Percentiles rank a stretch among this genome's conserved stretches.
These are phyloP conservation scores for Calidris pugnax DNA, from an alignment of 2,113 vertebrate genomes.

Conservation along the genomic window DNA sequence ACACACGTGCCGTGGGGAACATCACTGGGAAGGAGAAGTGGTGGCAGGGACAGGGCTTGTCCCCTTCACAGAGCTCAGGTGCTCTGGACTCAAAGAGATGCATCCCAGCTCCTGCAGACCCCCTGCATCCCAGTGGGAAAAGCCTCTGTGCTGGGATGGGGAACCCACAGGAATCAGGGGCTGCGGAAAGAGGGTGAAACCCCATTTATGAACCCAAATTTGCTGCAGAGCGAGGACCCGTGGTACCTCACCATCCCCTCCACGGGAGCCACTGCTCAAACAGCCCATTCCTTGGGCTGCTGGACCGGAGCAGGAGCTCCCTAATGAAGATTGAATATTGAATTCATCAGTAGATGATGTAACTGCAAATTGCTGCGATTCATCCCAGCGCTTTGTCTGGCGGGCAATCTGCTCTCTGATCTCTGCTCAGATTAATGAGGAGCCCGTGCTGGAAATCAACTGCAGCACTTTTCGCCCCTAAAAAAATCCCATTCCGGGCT, in stretches of 20 bases:
- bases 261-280: neutral
- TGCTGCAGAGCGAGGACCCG: neutral
- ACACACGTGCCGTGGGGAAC: accelerated
- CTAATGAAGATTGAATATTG: neutral
- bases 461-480: neutral
- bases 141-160: accelerated
- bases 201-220: neutral
- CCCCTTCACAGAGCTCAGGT: neutral
- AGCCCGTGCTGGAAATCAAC: neutral
- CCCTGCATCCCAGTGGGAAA: neutral
- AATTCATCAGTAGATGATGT: neutral
- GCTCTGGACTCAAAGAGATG: neutral
- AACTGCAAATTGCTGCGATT: neutral
- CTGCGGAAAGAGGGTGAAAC: neutral
- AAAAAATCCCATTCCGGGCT: neutral
- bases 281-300: neutral
- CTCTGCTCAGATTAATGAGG: neutral
- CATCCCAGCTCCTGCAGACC: too few species aligned
- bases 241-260: accelerated
- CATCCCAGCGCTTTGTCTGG: neutral
- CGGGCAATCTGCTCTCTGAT: neutral
- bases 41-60: neutral
- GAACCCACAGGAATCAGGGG: neutral
- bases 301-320: neutral
- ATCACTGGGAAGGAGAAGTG: neutral